Evolutionary conservation across 2,797 vertebrate genomes (phyloP), one percentile per base, ranked within the genome.

Genomic region (Acrocephalus scirpaceus): DNA sequence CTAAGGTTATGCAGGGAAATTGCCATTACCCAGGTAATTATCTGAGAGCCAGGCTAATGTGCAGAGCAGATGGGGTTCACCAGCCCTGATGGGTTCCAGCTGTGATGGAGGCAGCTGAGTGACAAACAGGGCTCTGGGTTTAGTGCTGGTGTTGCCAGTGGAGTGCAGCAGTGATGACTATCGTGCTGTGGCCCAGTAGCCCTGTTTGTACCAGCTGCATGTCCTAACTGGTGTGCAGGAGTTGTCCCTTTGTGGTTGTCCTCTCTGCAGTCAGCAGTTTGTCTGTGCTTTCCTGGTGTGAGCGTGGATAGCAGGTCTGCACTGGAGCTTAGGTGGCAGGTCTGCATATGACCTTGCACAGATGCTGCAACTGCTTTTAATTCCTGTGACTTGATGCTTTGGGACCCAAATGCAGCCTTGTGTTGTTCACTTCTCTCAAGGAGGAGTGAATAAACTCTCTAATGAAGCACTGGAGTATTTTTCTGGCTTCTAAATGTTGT

Each of bases 381-480:
- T 60, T 77, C 50, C 29, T 54, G 50, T 58, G 72, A 11, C 56
- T 83, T 29, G 50, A 16, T 80, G 70, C 56, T 71, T 51, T 50
- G 69, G 48, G 81, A 69, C 47, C 21, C 1, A 3, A 69, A 45
- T 27, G 34, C 40, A 47, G 56, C 38, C 40, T 56, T 51, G 65
- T 0, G 0, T 40, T 47, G 32, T 40, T 82, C 11, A 2, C 5
- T n/a, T 56, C 57, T 77, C 54, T 61, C 7, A 4, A 10, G 26
- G n/a, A 25, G 5, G 65, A 40, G 47, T 21, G 36, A 65, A 45
- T 77, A 34, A 64, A 79, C n/a, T 32, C 36, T 38, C 5, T 76
- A 72, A 71, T 10, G 27, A 83, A 74, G 54, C 34, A 5, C 32
- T 76, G 57, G 72, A 77, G 32, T 87, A 7, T 73, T 76, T 87